Evolutionary conservation across 2,888 invertebrate species (phyloP), one percentile per base, ranked within the genome.

Genomic region (Mimumesa dahlbomi): DNA sequence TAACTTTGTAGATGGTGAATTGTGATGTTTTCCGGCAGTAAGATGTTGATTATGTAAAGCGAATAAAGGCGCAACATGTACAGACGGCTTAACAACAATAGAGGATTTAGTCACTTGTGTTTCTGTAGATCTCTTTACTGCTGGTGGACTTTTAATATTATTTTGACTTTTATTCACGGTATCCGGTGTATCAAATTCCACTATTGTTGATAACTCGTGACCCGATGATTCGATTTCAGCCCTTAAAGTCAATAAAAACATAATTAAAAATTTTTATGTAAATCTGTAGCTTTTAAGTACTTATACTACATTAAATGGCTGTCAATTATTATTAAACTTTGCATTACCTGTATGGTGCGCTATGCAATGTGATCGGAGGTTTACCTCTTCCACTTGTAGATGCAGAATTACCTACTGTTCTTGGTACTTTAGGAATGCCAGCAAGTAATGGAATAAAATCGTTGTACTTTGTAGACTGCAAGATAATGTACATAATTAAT

Each of bases 121-220:
- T 11, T 66, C 70, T 16, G 22, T 14, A 5, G 48, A 1, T 7
- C 45, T 62, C 29, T 64, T 77, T 0, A 56, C 5, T 5, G 62
- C 21, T 1, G 53, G 16, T 4, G 85, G 82, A 48, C 82, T 88
- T 63, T 52, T 82, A 1, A 48, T 57, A 18, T 80, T 84, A 3
- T 49, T 59, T 18, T 83, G 83, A 76, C 82, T 85, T 56, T 82
- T 85, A 45, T 83, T 90, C 0, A 91, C 89, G 58, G 93, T 93
- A 77, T 91, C 91, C 0, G 93, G 93, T 0, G 94, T 94, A 75
- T 94, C 94, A 2, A 93, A 92, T 88, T 94, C 94, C 0, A 93
- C 88, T 42, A 94, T 94, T 1, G 94, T 94, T 5, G 94, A 94
- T 42, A 94, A 87, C 85, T 94, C 94, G 80, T 93, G 94, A 13